Evolutionary conservation across 1,140 invertebrate species (phyloP), one percentile per base, ranked within the genome.

Genomic region (Nasonia vitripennis): DNA sequence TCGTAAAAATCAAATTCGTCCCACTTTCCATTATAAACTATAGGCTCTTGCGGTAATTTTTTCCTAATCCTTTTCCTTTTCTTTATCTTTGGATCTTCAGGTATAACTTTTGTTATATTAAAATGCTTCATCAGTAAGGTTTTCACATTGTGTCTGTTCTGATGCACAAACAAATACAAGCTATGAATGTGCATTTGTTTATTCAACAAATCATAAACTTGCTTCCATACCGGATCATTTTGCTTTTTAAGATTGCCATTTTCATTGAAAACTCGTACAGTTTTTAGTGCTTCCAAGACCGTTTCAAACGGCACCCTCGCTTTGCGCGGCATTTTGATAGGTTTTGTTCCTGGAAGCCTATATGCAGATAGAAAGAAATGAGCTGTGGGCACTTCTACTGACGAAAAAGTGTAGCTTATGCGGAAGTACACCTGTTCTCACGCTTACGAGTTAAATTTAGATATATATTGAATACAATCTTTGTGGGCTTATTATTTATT

Each of bases 181-280:
- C 71, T 86, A 20, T 82, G 74, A 10, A 82, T 2, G 78, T 78
- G 82, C 62, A 83, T 78, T 55, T 83, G 45, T 62, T n/a, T 62
- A 78, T 74, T 79, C 45, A 86, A 70, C 10, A 70, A 48, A 68
- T 83, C 78, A 2, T 17, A 7, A 34, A 73, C 85, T 78, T 86
- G 55, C 70, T 71, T 73, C 85, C 85, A 86, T 6, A 82, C 48
- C 27, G 67, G 75, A 73, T 86, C 67, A 11, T 17, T 83, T 55
- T 62, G 48, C 45, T 81, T 86, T 41, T 78, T 86, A 41, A 86
- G 78, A 17, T 82, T 31, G 3, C 85, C 85, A 78, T 82, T 86
- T 86, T 82, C 80, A 82, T 20, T 55, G 45, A 86, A 86, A 11
- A 86, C 37, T 17, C 51, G 41, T 34, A 82, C 14, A 31, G 78